Conservation (phyloP, 37 sponge, comb jelly and placozoan genomes). For the Agelas oroides region DNA sequence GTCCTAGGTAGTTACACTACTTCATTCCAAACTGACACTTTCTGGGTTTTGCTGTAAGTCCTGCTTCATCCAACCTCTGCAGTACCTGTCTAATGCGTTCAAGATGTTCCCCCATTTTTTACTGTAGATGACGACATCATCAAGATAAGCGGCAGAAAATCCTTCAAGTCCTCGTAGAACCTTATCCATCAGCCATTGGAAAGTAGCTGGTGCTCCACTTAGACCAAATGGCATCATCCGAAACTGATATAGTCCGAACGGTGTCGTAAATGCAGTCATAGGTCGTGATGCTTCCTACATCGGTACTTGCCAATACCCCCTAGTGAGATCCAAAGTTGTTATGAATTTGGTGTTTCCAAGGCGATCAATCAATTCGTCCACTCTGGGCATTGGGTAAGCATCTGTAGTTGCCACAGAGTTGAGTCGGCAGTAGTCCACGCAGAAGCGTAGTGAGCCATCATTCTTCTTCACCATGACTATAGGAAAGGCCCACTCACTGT, state of each 20-base stretch:
- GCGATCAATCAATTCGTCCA: constrained; percentile 64
- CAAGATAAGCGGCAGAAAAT: constrained; percentile 57
- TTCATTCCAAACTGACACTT: constrained; percentile 64
- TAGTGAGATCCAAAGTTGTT: constrained; percentile 45
- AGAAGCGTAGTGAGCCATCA: constrained; percentile 54
- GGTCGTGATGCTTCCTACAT: constrained; percentile 14
- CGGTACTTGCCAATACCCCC: constrained; percentile 68
- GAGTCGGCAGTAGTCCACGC: constrained; percentile 67
- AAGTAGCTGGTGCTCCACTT: constrained; percentile 68
- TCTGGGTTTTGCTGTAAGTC: constrained; percentile 43
- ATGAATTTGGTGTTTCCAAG: constrained; percentile 51
- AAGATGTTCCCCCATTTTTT: constrained; percentile 23
- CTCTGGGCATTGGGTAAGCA: constrained; percentile 72
- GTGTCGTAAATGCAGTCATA: constrained; percentile 69
- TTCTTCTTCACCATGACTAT: constrained; percentile 65
- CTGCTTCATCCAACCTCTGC: constrained; percentile 36
- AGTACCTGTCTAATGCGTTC: constrained; percentile 62
- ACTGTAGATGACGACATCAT: constrained; percentile 53
- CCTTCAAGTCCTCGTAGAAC: constrained; percentile 25
- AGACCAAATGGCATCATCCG: constrained; percentile 77
- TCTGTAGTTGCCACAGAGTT: constrained; percentile 45
- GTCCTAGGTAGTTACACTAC: constrained; percentile 57
- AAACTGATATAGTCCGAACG: constrained; percentile 67
- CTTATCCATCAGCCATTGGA: constrained; percentile 76
- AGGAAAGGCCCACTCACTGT: constrained; percentile 62